phyloP scores from a whole-genome alignment of 2,888 invertebrate species.

The Lepas anatifera region DNA sequence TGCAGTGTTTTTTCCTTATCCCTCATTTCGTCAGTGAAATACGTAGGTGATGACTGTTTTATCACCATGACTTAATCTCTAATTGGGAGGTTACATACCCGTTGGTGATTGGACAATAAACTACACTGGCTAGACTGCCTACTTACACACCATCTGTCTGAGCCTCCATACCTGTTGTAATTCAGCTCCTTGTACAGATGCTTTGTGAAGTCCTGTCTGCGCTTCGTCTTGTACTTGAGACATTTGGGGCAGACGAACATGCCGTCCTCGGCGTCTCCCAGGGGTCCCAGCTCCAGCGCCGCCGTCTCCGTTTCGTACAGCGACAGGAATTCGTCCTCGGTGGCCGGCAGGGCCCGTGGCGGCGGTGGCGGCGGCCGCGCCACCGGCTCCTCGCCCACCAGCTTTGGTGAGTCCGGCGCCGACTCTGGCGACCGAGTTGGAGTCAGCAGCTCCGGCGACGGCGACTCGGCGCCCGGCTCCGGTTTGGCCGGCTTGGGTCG shows the following conservation, averaged over 20 bases:
- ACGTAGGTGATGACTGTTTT: no score
- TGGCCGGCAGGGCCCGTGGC: not conserved
- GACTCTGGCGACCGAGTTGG: not conserved
- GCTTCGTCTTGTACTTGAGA: slow-evolving; percentile 43
- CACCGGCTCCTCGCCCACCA: no score
- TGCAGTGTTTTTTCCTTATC: no score
- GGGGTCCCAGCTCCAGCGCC: slow-evolving; percentile 1
- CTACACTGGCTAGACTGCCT: no score
- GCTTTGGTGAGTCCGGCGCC: slow-evolving; percentile 20
- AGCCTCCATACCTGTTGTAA: slow-evolving; percentile 49
- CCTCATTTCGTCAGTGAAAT: no score
- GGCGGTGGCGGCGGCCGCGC: not conserved
- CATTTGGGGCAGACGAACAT: slow-evolving; percentile 45
- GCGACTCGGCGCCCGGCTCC: slow-evolving; percentile 14
- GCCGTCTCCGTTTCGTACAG: not conserved
- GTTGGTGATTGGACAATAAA: no score
- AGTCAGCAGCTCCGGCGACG: slow-evolving; percentile 16
- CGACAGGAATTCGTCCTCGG: slow-evolving; percentile 1
- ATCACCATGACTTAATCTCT: no score
- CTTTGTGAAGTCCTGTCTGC: slow-evolving; percentile 46
- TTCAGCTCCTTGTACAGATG: slow-evolving; percentile 55
- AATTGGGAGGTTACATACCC: no score
- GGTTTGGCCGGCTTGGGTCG: slow-evolving; percentile 25
- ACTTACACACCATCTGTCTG: no score
- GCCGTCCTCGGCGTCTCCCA: slow-evolving; percentile 20